These are phyloP conservation scores for Pseudanteris insignis DNA, from an alignment of 2,888 invertebrate species.

Conservation along the genomic window DNA sequence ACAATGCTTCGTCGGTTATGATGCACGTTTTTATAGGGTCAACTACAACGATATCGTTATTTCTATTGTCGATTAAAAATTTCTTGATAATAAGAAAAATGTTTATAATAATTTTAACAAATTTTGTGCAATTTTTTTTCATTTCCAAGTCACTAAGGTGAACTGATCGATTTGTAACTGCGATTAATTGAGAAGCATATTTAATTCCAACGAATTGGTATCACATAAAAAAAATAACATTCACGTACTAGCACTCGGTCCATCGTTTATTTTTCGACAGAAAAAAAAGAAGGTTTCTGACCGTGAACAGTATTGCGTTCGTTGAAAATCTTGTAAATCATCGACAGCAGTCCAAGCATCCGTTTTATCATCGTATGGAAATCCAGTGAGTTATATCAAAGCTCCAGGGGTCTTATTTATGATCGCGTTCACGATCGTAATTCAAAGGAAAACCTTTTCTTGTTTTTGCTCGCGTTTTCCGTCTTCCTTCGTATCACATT, in stretches of 20 bases:
- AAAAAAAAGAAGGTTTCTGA: constrained; percentile 48
- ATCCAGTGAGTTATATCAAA: constrained; percentile 62
- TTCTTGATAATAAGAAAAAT: too few species aligned
- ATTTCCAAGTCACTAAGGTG: too few species aligned
- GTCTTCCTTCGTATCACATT: constrained; percentile 37
- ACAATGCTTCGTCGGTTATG: too few species aligned
- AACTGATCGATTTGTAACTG: too few species aligned
- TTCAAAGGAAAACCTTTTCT: constrained; percentile 48
- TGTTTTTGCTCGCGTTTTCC: constrained; percentile 33
- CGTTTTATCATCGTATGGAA: constrained; percentile 65
- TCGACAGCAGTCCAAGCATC: constrained; percentile 49
- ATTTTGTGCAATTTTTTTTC: too few species aligned
- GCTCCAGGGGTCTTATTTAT: constrained; percentile 60
- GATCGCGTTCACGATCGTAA: constrained; percentile 54
- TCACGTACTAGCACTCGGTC: constrained; percentile 29
- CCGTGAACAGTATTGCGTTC: constrained; percentile 45
- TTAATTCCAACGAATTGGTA: constrained; percentile 10
- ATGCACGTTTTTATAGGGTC: too few species aligned
- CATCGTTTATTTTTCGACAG: constrained; percentile 35
- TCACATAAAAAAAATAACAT: constrained; percentile 18
- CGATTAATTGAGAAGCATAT: too few species aligned
- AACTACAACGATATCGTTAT: too few species aligned
- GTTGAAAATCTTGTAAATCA: constrained; percentile 57
- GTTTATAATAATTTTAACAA: too few species aligned
- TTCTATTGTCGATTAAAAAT: too few species aligned